phyloP scores from a whole-genome alignment of 1,140 invertebrate species.

The Drosophila kurseongensis region DNA sequence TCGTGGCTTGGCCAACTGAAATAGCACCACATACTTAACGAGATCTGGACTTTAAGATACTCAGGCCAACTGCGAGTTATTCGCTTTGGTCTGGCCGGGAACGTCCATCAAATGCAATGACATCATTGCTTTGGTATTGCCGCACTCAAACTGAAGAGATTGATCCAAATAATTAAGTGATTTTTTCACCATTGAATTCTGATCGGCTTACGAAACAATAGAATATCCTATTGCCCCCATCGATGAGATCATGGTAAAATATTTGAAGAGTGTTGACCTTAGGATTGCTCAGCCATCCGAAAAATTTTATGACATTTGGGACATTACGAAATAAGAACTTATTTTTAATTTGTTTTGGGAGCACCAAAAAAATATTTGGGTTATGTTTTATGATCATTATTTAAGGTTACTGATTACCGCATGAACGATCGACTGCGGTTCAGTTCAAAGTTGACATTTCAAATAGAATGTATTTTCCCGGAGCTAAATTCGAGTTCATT shows the following conservation, averaged over 20 bases:
- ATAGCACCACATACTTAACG: conserved; percentile 39
- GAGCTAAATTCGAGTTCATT: conserved; percentile 28
- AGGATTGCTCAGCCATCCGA: neutral
- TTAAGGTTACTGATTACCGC: neutral
- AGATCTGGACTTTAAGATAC: conserved; percentile 37
- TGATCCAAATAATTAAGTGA: conserved; percentile 52
- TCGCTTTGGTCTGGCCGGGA: conserved; percentile 10
- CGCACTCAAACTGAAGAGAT: conserved; percentile 44
- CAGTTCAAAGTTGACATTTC: conserved; percentile 38
- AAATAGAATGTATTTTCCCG: conserved; percentile 20
- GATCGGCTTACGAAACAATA: conserved; percentile 44
- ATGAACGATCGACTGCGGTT: neutral
- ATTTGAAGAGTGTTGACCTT: conserved; percentile 24
- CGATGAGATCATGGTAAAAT: conserved; percentile 33
- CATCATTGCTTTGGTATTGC: conserved; percentile 42
- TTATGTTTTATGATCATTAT: neutral
- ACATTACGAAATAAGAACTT: neutral
- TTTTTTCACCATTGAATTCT: conserved; percentile 28
- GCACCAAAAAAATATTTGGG: neutral
- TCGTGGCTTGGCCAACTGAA: conserved; percentile 27
- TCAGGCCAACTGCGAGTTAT: conserved; percentile 21
- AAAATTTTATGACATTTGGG: neutral
- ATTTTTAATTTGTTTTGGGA: neutral
- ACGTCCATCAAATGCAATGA: conserved; percentile 51
- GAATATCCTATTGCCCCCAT: conserved; percentile 32